Base-by-base conservation (phyloP, 2,888 invertebrate species). In the Priocnemis perturbator region DNA sequence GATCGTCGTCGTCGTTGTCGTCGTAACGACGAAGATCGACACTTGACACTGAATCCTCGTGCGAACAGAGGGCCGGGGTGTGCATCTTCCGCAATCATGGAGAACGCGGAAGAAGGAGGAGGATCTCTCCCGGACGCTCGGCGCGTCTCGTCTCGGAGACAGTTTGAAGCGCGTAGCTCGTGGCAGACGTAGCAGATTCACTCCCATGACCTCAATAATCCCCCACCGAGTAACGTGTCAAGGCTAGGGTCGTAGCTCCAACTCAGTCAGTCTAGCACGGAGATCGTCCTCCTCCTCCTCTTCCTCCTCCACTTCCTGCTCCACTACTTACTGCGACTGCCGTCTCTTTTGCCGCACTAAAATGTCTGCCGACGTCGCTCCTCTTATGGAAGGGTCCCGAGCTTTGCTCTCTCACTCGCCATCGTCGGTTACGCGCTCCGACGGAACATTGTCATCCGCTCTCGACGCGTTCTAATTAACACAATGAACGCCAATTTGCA, bases 171-270 rank as follows among this genome's bases (percentile, higher is more conserved):
- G 50, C 50, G 50, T 17, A 19, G 37, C 37, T 19, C n/a, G 20
- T n/a, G 19, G 21, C 20, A 76, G 77, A 73, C 73, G 76, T 70
- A 72, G 74, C 67, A 69, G 76, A 75, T 66, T 67, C 69, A 71
- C 73, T 64, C 69, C 76, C 65, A 68, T 69, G 76, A 73, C 71
- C 73, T 77, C 76, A 64, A 73, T 76, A 76, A 76, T 71, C 71
- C 71, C 67, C 69, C 69, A 44, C 67, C 69, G 37, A 50, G 58
- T 20, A 53, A 64, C 69, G 62, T 62, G 76, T 71, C 77, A 77
- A 77, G 75, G 73, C 73, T 77, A 67, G 60, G 73, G 65, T 67
- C 58, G 65, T 68, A 58, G 37, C 67, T 26, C 62, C 67, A n/a
- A 47, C 62, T 44, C 45, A 37, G 37, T 57, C 47, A 17, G 50